A percentile compares a stretch with the other conserved stretches of the same genome.
Conservation (phyloP, 30 jellyfish, hydroid and myxozoan genomes). For the Hydractinia echinata region DNA sequence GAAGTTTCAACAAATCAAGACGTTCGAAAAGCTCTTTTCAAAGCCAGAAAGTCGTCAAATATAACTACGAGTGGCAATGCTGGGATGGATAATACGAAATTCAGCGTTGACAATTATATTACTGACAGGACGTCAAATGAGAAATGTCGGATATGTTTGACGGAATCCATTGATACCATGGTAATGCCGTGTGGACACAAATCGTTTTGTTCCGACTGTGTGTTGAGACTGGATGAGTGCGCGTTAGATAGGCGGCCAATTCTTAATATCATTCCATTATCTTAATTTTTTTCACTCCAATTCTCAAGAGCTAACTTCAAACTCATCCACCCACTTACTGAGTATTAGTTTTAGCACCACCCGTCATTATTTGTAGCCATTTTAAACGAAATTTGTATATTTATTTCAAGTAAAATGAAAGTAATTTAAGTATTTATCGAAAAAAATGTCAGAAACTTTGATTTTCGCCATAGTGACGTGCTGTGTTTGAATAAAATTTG, state of each 20-base stretch:
- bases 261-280: constrained; percentile 58
- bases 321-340: no score
- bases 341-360: no score
- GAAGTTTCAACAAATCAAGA: constrained; percentile 75
- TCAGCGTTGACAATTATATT: no score
- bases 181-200: constrained; percentile 85
- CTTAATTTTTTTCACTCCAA: neutral
- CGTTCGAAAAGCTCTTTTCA: constrained; percentile 62
- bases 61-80: neutral
- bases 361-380: no score
- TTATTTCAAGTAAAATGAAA: no score
- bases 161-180: constrained; percentile 64
- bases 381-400: no score
- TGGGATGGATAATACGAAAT: neutral
- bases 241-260: constrained; percentile 83
- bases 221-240: constrained; percentile 60
- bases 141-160: constrained; percentile 68
- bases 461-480: no score
- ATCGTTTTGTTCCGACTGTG: constrained; percentile 75
- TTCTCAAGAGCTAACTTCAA: no score
- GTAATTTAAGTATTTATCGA: no score
- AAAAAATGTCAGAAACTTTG: no score
- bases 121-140: constrained; percentile 59
- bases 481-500: no score
- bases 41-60: constrained; percentile 37